phyloP scores from a whole-genome alignment of 2,888 invertebrate genomes.

The Metopia argyrocephala region DNA sequence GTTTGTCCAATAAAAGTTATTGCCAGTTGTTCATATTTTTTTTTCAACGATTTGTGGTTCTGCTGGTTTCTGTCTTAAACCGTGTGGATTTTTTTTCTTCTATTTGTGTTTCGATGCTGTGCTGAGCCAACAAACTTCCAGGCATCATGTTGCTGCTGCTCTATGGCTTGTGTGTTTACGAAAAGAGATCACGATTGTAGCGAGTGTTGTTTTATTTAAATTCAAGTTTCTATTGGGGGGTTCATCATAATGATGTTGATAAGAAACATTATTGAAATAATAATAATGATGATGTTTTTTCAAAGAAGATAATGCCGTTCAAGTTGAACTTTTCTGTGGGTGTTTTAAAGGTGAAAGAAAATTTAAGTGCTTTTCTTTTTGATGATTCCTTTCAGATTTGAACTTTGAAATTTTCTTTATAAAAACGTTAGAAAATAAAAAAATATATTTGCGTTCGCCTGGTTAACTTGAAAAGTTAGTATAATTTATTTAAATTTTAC shows the following conservation, averaged over 20 bases:
- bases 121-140: slow-evolving; percentile 48
- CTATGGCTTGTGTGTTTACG: neutral
- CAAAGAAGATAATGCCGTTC: neutral
- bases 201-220: slow-evolving; percentile 25
- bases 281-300: no score
- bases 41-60: slow-evolving; percentile 40
- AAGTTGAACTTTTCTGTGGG: neutral
- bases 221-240: slow-evolving; percentile 5
- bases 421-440: no score
- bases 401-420: no score
- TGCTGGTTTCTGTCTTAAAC: slow-evolving; percentile 48
- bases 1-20: slow-evolving; percentile 42
- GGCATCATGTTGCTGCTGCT: slow-evolving; percentile 57
- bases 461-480: no score
- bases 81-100: neutral
- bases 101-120: slow-evolving; percentile 8
- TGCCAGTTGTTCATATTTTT: neutral
- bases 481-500: no score
- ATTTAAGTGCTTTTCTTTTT: neutral
- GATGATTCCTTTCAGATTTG: no score
- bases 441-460: no score
- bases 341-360: neutral
- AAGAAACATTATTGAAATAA: neutral
- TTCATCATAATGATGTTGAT: neutral
- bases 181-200: slow-evolving; percentile 45